phyloP scores from a whole-genome alignment of 1,140 invertebrate species.

The Hycleus phaleratus region DNA sequence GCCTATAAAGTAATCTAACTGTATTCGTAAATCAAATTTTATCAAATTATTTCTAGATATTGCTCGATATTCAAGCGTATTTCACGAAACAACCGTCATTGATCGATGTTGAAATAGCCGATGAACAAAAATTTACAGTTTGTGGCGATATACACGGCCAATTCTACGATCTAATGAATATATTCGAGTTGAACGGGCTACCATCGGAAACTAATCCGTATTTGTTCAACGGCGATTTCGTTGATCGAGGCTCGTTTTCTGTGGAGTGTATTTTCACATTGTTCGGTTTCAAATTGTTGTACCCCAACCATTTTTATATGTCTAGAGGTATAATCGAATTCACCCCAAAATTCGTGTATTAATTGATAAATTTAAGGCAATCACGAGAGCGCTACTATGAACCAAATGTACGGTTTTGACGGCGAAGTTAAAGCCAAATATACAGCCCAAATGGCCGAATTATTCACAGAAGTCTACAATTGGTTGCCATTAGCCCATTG shows the following conservation, averaged over 20 bases:
- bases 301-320: slow-evolving; percentile 97
- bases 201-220: slow-evolving; percentile 95
- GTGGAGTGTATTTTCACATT: slow-evolving; percentile 98
- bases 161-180: slow-evolving; percentile 97
- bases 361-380: slow-evolving; percentile 63
- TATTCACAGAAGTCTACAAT: slow-evolving; percentile 98
- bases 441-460: slow-evolving; percentile 85
- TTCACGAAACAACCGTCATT: slow-evolving; percentile 81
- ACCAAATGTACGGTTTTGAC: slow-evolving; percentile 99
- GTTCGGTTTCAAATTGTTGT: slow-evolving; percentile 95
- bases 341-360: neutral
- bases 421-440: slow-evolving; percentile 97
- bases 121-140: slow-evolving; percentile 92
- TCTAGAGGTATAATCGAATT: slow-evolving; percentile 66
- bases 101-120: slow-evolving; percentile 81
- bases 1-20: slow-evolving; percentile 76
- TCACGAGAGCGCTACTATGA: slow-evolving; percentile 97
- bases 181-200: slow-evolving; percentile 93
- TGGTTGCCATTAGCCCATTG: slow-evolving; percentile 94
- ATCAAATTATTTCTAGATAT: slow-evolving; percentile 55
- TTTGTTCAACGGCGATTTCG: slow-evolving; percentile 98
- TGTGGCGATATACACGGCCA: slow-evolving; percentile 99
- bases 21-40: neutral
- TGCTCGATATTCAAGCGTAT: slow-evolving; percentile 81
- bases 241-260: slow-evolving; percentile 97